Percentiles rank a stretch among this genome's conserved stretches.
Conservation (phyloP, 2,797 vertebrate species). For the Leontocebus nigricollis region DNA sequence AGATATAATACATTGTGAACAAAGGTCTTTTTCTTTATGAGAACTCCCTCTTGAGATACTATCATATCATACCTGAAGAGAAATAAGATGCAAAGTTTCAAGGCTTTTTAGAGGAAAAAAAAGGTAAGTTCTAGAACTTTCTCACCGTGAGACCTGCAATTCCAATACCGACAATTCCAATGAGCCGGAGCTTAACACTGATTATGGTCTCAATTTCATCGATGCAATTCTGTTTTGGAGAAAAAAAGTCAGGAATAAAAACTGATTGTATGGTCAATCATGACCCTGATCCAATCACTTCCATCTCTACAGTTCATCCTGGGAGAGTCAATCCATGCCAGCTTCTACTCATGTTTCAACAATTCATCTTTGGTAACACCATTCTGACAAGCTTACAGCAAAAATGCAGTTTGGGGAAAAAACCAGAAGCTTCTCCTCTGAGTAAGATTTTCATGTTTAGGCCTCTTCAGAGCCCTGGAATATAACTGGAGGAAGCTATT, state of each 20-base stretch:
- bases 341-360: not conserved
- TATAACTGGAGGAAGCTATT: not conserved
- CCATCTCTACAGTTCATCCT: not conserved
- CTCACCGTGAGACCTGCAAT: constrained; percentile 95
- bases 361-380: not conserved
- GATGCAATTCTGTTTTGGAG: constrained; percentile 88
- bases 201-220: constrained; percentile 90
- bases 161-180: constrained; percentile 94
- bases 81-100: not conserved
- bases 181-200: constrained; percentile 90
- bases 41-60: constrained; percentile 2
- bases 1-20: not conserved
- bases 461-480: not conserved
- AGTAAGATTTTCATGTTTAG: not conserved
- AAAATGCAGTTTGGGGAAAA: not conserved
- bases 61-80: not conserved
- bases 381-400: not conserved
- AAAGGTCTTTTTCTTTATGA: not conserved
- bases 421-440: not conserved
- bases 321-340: not conserved
- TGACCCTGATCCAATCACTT: not conserved
- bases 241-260: constrained; percentile 31
- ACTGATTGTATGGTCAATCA: not conserved
- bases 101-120: not conserved
- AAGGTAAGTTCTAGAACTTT: constrained; percentile 59